Percentiles rank a stretch among this genome's conserved stretches.
Conservation (phyloP, 2,797 vertebrate genomes). For the Hippopotamyrus pictus region DNA sequence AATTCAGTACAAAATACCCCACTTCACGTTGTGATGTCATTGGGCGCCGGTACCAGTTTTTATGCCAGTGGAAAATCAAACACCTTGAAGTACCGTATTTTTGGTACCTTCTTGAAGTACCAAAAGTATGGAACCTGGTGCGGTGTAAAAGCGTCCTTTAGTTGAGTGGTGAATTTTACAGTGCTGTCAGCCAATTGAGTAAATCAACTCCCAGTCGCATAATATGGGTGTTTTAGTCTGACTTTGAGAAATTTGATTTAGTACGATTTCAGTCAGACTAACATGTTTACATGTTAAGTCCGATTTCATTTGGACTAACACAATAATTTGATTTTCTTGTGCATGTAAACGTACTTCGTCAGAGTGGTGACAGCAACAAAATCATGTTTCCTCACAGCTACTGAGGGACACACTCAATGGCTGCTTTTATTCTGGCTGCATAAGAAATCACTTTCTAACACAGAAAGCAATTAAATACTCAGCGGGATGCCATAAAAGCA, state of each 20-base stretch:
- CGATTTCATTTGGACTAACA: too few species aligned
- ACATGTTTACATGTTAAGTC: too few species aligned
- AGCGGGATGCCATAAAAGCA: background rate
- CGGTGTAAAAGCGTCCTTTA: background rate
- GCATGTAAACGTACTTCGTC: background rate
- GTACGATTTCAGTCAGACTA: background rate
- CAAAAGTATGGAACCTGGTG: background rate
- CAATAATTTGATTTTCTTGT: background rate
- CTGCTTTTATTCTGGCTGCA: background rate
- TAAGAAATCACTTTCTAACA: background rate
- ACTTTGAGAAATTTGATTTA: background rate
- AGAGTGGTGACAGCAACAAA: background rate
- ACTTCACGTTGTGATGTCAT: background rate
- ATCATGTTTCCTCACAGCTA: background rate
- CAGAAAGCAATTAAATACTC: constrained; percentile 6
- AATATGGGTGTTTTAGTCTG: background rate
- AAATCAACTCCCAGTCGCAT: background rate
- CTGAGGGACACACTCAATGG: background rate
- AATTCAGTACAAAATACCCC: background rate
- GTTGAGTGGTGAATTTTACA: background rate
- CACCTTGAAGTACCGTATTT: background rate
- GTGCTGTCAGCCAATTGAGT: background rate
- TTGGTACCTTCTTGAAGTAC: background rate
- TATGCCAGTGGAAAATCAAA: background rate
- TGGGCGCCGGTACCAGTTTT: background rate